Evolutionary conservation across 2,113 vertebrate species (phyloP).

Genomic region (Campylorhamphus procurvoides): DNA sequence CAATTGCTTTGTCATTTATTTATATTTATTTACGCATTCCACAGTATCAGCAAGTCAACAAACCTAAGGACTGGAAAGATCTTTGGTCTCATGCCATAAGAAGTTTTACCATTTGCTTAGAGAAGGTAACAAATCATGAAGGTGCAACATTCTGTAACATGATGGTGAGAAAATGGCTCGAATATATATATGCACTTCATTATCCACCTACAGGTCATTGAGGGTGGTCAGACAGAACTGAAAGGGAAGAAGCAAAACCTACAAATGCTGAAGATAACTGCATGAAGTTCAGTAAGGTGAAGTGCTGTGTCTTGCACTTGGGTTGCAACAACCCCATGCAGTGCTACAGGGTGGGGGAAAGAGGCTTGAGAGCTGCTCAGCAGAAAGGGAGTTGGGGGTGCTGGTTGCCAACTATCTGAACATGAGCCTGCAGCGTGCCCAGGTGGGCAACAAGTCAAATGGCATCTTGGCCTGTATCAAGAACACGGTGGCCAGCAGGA

Average conservation of each 20-base stretch:
- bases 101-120: not conserved
- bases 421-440: not conserved
- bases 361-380: not conserved
- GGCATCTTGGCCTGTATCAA: not conserved
- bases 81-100: not conserved
- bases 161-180: not conserved
- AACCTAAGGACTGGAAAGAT: not conserved
- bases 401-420: not conserved
- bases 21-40: not conserved
- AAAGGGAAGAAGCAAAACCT: not conserved
- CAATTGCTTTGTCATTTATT: not conserved
- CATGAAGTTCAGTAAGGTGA: not conserved
- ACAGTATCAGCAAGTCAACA: not conserved
- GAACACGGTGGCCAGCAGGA: not conserved
- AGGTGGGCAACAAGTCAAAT: not conserved
- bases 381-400: fast-evolving
- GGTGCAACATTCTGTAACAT: not conserved
- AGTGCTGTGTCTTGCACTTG: not conserved
- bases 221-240: not conserved
- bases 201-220: not conserved
- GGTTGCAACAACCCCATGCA: not conserved
- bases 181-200: not conserved
- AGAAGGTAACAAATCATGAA: not conserved
- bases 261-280: not conserved
- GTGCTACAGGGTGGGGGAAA: not conserved